These are phyloP conservation scores for Syngnathus typhle DNA, from an alignment of 2,113 vertebrate genomes.

Conservation along the genomic window DNA sequence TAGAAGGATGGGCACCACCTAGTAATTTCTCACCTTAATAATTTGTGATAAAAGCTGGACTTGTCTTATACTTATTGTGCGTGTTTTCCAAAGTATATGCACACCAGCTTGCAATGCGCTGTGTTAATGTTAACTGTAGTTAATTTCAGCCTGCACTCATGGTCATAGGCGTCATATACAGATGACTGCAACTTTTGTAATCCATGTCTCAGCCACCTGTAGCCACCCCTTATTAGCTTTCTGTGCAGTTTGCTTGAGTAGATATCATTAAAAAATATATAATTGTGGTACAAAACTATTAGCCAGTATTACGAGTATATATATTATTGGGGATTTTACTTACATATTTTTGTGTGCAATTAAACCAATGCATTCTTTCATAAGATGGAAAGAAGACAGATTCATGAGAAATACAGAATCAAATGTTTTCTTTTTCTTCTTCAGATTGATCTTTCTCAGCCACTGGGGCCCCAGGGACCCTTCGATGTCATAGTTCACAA, in stretches of 20 bases:
- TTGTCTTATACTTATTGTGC: neutral
- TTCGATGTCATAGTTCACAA: slow-evolving; percentile 73
- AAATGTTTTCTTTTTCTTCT: neutral
- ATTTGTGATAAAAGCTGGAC: neutral
- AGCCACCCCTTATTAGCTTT: slow-evolving; percentile 13
- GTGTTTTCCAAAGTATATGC: neutral
- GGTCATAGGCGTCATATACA: slow-evolving; percentile 34
- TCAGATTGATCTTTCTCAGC: slow-evolving; percentile 64
- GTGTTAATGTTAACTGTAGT: neutral
- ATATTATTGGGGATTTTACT: neutral
- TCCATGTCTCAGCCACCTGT: slow-evolving; percentile 59
- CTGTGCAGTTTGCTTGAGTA: neutral
- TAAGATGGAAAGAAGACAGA: neutral
- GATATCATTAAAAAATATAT: neutral
- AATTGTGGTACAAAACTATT: neutral
- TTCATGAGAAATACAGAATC: neutral
- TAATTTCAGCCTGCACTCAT: neutral
- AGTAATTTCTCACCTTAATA: neutral
- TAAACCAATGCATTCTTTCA: neutral
- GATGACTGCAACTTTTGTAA: slow-evolving; percentile 28
- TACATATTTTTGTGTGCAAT: neutral
- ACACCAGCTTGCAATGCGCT: neutral
- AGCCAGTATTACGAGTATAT: neutral
- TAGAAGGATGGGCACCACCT: neutral
- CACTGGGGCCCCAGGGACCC: slow-evolving; percentile 66